Evolutionary conservation across 2,797 vertebrate genomes (phyloP).

Genomic region (Pangasius krempfi): DNA sequence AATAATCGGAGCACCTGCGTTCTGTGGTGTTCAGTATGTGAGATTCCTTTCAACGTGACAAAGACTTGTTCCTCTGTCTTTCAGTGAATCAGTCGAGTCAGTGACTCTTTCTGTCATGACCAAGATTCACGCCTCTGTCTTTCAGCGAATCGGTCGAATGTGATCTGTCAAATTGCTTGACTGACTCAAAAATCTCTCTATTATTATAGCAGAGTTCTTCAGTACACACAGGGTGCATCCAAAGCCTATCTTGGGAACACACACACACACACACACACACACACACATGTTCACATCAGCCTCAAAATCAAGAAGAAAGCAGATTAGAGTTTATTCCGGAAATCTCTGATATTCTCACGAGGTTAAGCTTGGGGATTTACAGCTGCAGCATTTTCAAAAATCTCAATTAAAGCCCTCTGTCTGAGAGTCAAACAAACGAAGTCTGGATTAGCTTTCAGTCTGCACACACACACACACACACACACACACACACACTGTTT

Average conservation of each 20-base stretch:
- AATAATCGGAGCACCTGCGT: background rate
- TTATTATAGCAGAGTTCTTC: background rate
- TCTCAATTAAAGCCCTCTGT: conserved; percentile 62
- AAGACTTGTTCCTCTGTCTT: background rate
- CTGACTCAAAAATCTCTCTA: background rate
- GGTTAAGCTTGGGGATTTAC: conserved; percentile 60
- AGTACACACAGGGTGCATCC: background rate
- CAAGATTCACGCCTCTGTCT: background rate
- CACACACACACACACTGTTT: background rate
- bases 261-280: background rate
- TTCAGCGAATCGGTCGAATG: background rate
- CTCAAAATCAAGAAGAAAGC: conserved; percentile 37
- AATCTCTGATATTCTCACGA: conserved; percentile 35
- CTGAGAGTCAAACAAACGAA: conserved; percentile 51
- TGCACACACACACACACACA: conserved; percentile 31
- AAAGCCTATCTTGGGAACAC: background rate
- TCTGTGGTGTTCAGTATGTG: background rate
- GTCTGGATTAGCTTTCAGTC: conserved; percentile 48
- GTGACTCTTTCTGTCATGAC: background rate
- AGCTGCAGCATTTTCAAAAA: conserved; percentile 56
- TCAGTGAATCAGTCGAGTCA: background rate
- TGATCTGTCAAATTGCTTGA: background rate
- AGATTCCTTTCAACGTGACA: background rate
- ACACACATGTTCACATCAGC: background rate
- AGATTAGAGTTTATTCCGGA: conserved; percentile 60